Conservation (phyloP, 2,113 vertebrate species). For the Perca flavescens region DNA sequence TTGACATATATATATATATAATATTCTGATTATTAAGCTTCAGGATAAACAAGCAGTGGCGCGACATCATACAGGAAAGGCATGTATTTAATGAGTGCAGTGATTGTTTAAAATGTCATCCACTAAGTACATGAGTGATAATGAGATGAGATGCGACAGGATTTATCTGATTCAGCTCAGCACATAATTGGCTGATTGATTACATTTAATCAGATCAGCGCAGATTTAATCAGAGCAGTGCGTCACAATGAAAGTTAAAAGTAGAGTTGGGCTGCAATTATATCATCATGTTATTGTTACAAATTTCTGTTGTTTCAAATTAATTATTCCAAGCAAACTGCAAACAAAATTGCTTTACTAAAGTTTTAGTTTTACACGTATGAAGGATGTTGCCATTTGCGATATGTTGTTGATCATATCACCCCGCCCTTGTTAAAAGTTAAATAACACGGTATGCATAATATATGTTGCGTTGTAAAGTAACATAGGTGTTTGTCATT, state of each 20-base stretch:
- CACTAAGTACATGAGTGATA: not conserved
- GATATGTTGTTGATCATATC: not conserved
- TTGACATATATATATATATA: too few species aligned
- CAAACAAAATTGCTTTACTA: not conserved
- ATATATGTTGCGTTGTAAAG: not conserved
- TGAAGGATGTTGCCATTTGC: not conserved
- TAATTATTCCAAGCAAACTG: not conserved
- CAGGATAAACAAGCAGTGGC: too few species aligned
- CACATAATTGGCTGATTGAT: not conserved
- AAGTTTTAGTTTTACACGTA: not conserved
- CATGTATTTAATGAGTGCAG: not conserved
- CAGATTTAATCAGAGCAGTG: slow-evolving; percentile 6
- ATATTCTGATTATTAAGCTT: too few species aligned
- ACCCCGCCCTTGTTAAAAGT: not conserved
- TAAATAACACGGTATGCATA: not conserved
- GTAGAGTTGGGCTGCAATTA: not conserved
- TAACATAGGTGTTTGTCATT: not conserved
- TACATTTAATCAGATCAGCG: slow-evolving; percentile 1
- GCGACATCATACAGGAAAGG: not conserved
- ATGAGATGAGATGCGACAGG: not conserved
- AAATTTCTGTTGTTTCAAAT: not conserved
- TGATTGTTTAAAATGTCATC: not conserved
- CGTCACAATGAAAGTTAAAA: not conserved
- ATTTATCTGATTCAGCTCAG: not conserved
- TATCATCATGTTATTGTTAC: not conserved